These are phyloP conservation scores for Drosophila kohkoa DNA, from an alignment of 1,140 invertebrate species.

Conservation along the genomic window DNA sequence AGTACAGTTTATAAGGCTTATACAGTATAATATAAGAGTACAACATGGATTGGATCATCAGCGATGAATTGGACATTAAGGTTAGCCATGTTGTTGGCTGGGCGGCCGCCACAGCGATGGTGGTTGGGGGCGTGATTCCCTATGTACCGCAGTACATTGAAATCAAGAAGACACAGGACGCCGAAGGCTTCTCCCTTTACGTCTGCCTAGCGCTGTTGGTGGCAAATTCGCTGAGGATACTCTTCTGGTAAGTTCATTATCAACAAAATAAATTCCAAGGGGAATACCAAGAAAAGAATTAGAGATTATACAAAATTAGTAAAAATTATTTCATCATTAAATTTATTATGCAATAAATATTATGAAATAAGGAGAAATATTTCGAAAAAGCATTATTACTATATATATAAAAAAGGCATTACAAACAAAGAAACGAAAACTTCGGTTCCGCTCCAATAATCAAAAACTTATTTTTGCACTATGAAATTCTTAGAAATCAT, in stretches of 20 bases:
- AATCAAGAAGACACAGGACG: conserved; percentile 95
- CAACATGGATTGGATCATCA: conserved; percentile 89
- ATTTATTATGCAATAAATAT: no score
- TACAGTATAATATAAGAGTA: conserved; percentile 21
- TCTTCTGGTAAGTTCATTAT: conserved; percentile 95
- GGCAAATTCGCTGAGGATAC: conserved; percentile 97
- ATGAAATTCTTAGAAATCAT: no score
- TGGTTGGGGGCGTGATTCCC: conserved; percentile 94
- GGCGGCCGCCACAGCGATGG: conserved; percentile 92
- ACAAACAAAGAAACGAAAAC: no score
- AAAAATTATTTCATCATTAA: no score
- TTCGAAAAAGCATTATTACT: no score
- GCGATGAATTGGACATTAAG: conserved; percentile 88
- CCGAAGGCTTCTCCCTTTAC: conserved; percentile 98
- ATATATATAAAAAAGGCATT: no score
- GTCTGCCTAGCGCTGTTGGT: conserved; percentile 97
- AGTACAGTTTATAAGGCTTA: conserved; percentile 31
- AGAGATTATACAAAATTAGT: no score
- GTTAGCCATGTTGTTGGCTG: conserved; percentile 89
- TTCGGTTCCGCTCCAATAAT: no score
- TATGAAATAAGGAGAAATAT: no score
- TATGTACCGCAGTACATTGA: conserved; percentile 97
- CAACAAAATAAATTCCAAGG: background rate
- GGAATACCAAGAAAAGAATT: no score
- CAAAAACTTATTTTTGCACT: no score